phyloP scores from a whole-genome alignment of 2,888 invertebrate genomes.

The Brachypalpus laphriformis region DNA sequence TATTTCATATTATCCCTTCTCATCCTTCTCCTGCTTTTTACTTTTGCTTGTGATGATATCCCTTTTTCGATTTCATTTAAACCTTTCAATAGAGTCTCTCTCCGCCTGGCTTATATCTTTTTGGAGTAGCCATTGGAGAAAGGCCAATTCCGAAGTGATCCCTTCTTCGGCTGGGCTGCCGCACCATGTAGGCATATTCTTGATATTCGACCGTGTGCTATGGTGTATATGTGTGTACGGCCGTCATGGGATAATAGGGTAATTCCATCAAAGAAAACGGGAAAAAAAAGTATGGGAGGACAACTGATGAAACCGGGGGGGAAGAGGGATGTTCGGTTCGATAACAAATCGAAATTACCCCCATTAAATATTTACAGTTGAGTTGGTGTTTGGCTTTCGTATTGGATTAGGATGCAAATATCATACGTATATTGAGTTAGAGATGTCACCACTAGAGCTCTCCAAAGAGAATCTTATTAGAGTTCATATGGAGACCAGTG shows the following conservation, averaged over 20 bases:
- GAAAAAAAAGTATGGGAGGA: constrained; percentile 16
- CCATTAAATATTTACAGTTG: constrained; percentile 76
- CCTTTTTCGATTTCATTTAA: constrained; percentile 74
- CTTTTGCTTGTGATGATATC: constrained; percentile 65
- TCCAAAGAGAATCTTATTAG: constrained; percentile 56
- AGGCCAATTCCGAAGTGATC: constrained; percentile 73
- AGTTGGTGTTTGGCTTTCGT: constrained; percentile 74
- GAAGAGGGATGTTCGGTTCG: constrained; percentile 65
- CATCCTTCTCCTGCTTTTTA: constrained; percentile 30
- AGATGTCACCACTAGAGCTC: constrained; percentile 69
- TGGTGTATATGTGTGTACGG: constrained; percentile 47
- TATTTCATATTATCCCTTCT: constrained; percentile 72
- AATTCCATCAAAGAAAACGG: constrained; percentile 74
- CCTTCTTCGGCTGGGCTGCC: constrained; percentile 56
- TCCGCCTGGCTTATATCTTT: constrained; percentile 57
- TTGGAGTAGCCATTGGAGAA: constrained; percentile 74
- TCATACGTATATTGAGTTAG: constrained; percentile 71
- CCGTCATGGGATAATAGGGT: constrained; percentile 76
- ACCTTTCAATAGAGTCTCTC: constrained; percentile 70
- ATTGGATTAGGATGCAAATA: constrained; percentile 74
- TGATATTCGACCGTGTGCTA: constrained; percentile 67
- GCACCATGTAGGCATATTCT: constrained; percentile 61
- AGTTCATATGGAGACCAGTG: constrained; percentile 8
- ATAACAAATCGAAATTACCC: constrained; percentile 75
- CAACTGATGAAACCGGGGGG: constrained; percentile 42